Percentiles rank a stretch among this genome's conserved stretches.
phyloP scores from a whole-genome alignment of 2,797 vertebrate species.

The Sebastes dallii region DNA sequence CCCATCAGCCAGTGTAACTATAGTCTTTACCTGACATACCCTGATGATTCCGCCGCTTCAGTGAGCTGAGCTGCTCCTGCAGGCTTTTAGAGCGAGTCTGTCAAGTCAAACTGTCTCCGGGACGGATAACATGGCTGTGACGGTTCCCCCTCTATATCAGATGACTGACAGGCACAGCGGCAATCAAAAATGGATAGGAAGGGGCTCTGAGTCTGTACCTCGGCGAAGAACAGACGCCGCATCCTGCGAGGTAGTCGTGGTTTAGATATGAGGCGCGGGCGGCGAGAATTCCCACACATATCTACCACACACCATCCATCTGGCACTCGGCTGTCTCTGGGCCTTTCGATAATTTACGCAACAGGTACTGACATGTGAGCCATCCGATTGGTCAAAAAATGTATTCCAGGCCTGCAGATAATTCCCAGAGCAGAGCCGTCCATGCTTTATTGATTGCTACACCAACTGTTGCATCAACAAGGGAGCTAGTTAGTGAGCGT shows the following conservation, averaged over 20 bases:
- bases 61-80: constrained; percentile 49
- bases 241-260: constrained; percentile 12
- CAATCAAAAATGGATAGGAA: constrained; percentile 62
- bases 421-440: constrained; percentile 55
- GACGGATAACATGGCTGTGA: constrained; percentile 48
- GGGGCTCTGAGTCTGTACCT: constrained; percentile 29
- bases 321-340: constrained; percentile 35
- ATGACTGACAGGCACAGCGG: constrained; percentile 58
- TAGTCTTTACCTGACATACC: constrained; percentile 48
- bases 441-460: constrained; percentile 71
- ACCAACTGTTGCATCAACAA: constrained; percentile 67
- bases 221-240: constrained; percentile 12
- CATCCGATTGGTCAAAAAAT: constrained; percentile 61
- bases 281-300: constrained; percentile 8
- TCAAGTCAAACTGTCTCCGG: constrained; percentile 58
- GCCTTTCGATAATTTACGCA: constrained; percentile 63
- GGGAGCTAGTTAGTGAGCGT: constrained; percentile 75
- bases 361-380: constrained; percentile 58
- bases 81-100: constrained; percentile 50
- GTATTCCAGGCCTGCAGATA: constrained; percentile 32
- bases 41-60: constrained; percentile 45
- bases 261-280: constrained; percentile 16
- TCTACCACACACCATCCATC: constrained; percentile 18
- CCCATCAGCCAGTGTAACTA: not conserved
- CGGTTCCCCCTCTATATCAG: constrained; percentile 26